These are phyloP conservation scores for Acanthurus lineatus DNA, from an alignment of 2,797 vertebrate species.

Conservation along the genomic window DNA sequence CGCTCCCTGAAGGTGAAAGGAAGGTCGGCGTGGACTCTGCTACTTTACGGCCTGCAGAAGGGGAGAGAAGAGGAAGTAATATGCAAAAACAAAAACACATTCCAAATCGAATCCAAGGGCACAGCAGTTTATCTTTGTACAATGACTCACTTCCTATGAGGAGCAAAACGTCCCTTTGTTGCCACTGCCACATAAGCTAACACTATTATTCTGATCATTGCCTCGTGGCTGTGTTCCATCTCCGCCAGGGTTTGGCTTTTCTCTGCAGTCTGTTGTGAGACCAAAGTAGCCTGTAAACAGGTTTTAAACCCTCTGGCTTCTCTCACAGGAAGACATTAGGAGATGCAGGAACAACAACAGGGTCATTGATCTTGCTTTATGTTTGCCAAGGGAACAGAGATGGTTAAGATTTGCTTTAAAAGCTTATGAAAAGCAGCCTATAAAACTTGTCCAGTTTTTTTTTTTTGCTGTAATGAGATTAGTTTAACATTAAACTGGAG, in stretches of 20 bases:
- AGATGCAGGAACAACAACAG: slow-evolving; percentile 45
- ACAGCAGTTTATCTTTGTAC: background rate
- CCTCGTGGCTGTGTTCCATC: slow-evolving; percentile 38
- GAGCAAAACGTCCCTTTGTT: slow-evolving; percentile 18
- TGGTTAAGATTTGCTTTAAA: slow-evolving; percentile 15
- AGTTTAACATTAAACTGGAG: slow-evolving; percentile 16
- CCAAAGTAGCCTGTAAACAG: slow-evolving; percentile 27
- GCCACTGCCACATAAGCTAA: slow-evolving; percentile 23
- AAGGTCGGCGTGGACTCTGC: slow-evolving; percentile 91
- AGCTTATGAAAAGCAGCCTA: slow-evolving; percentile 13
- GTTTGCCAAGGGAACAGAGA: slow-evolving; percentile 30
- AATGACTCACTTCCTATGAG: slow-evolving; percentile 31
- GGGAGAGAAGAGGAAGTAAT: slow-evolving; percentile 10
- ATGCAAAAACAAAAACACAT: slow-evolving; percentile 9
- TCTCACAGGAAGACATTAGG: slow-evolving; percentile 59
- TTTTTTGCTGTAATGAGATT: slow-evolving; percentile 22
- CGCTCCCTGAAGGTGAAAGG: slow-evolving; percentile 89
- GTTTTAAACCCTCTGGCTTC: slow-evolving; percentile 43
- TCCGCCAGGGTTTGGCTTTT: slow-evolving; percentile 33
- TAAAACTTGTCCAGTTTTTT: background rate
- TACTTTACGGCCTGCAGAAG: slow-evolving; percentile 89
- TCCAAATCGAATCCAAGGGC: slow-evolving; percentile 2
- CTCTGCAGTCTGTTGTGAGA: slow-evolving; percentile 27
- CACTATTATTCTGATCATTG: slow-evolving; percentile 45
- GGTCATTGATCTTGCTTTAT: slow-evolving; percentile 45